phyloP scores from a whole-genome alignment of 1,140 invertebrate genomes.

The Ips typographus region DNA sequence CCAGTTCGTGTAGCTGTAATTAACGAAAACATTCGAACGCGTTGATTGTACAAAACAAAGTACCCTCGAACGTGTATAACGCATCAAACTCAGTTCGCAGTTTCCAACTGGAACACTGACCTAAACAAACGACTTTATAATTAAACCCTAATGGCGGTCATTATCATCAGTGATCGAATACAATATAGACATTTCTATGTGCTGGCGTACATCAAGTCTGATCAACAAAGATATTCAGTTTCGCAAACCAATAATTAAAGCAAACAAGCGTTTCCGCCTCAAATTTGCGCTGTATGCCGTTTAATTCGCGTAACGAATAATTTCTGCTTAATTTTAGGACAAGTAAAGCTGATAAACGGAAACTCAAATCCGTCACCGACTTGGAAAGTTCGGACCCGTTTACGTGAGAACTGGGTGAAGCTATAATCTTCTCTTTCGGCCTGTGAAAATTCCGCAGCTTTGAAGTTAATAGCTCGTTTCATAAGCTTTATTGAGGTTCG shows the following conservation, averaged over 20 bases:
- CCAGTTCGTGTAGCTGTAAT: too few species aligned
- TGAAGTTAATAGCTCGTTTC: slow-evolving; percentile 4
- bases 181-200: slow-evolving; percentile 3
- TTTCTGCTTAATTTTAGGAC: not conserved
- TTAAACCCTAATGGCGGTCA: not conserved
- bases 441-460: not conserved
- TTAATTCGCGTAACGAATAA: slow-evolving; percentile 4
- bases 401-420: slow-evolving; percentile 2
- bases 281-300: slow-evolving; percentile 6
- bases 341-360: not conserved
- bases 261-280: slow-evolving; percentile 10
- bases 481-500: slow-evolving; percentile 1
- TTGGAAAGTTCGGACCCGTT: slow-evolving; percentile 4
- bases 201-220: not conserved
- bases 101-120: not conserved
- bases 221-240: slow-evolving; percentile 11
- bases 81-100: too few species aligned
- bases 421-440: slow-evolving; percentile 6
- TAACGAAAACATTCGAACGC: too few species aligned
- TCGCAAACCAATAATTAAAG: slow-evolving; percentile 16
- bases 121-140: not conserved
- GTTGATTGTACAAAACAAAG: too few species aligned
- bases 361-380: slow-evolving; percentile 11
- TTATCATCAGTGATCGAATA: not conserved
- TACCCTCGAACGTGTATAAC: too few species aligned